Conservation (phyloP, 2,113 vertebrate species). For the Ageneiosus marmoratus region DNA sequence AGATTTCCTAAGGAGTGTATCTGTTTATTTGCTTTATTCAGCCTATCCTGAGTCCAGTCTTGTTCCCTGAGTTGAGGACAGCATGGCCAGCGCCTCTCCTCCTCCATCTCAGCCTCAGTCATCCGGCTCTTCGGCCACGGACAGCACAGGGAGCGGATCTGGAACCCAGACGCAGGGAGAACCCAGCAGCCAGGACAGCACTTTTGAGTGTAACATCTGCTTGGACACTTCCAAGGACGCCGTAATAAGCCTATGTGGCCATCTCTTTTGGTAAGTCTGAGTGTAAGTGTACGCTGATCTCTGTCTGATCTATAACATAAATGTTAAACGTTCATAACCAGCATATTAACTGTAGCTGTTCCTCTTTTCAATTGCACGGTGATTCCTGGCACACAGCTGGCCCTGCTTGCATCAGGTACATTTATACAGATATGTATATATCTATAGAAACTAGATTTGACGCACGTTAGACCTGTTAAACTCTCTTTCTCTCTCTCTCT, state of each 20-base stretch:
- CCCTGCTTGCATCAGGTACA: slow-evolving; percentile 96
- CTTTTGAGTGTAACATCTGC: slow-evolving; percentile 98
- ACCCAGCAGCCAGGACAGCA: slow-evolving; percentile 85
- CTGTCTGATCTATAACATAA: background rate
- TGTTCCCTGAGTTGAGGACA: slow-evolving; percentile 32
- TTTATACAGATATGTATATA: background rate
- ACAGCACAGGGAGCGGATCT: slow-evolving; percentile 63
- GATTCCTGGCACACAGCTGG: slow-evolving; percentile 77
- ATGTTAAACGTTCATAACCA: background rate
- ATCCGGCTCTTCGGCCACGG: slow-evolving; percentile 76
- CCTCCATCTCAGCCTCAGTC: slow-evolving; percentile 49
- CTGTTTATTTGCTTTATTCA: slow-evolving; percentile 3
- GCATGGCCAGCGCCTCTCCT: slow-evolving; percentile 85
- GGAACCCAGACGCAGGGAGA: slow-evolving; percentile 79
- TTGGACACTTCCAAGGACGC: slow-evolving; percentile 98
- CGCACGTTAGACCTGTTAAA: background rate
- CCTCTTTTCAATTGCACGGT: background rate
- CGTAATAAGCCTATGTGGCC: slow-evolving; percentile 96
- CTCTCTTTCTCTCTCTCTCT: background rate
- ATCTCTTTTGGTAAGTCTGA: slow-evolving; percentile 93
- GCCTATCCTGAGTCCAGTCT: background rate
- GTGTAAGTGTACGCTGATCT: background rate
- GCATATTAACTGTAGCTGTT: slow-evolving; percentile 47
- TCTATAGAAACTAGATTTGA: background rate
- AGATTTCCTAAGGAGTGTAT: background rate